These are phyloP conservation scores for Eublepharis macularius DNA, from an alignment of 2,113 vertebrate genomes.

Conservation along the genomic window DNA sequence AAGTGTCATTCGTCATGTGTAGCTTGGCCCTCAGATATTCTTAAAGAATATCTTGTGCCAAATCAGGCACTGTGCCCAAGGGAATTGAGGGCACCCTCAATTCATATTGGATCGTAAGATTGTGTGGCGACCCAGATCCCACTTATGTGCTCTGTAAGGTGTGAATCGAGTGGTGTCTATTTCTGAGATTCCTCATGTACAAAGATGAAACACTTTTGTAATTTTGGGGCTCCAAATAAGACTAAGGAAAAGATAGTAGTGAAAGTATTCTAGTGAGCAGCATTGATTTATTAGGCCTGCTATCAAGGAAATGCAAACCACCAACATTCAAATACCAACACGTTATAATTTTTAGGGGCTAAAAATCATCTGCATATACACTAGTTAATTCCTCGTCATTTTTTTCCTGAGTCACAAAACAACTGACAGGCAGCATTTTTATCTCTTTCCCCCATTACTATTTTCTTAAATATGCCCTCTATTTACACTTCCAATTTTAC, in stretches of 20 bases:
- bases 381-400: background rate
- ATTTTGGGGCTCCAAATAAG: background rate
- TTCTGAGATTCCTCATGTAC: background rate
- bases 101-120: too few relatives aligned
- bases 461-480: background rate
- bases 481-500: background rate
- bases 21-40: too few relatives aligned
- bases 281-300: background rate
- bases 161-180: too few relatives aligned
- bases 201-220: background rate
- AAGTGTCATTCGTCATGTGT: too few relatives aligned
- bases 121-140: too few relatives aligned
- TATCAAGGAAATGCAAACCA: background rate
- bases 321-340: background rate
- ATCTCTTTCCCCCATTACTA: background rate
- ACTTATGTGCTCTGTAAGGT: too few relatives aligned
- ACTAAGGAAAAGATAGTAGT: background rate
- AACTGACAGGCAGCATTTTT: accelerated
- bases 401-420: background rate
- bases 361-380: background rate
- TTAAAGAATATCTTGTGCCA: too few relatives aligned
- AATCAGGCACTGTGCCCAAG: too few relatives aligned
- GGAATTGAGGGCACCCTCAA: too few relatives aligned
- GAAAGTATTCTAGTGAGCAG: background rate
- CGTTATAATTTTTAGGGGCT: accelerated